Evolutionary conservation across 2,888 invertebrate genomes (phyloP).

Genomic region (Sclerodermus sp.): DNA sequence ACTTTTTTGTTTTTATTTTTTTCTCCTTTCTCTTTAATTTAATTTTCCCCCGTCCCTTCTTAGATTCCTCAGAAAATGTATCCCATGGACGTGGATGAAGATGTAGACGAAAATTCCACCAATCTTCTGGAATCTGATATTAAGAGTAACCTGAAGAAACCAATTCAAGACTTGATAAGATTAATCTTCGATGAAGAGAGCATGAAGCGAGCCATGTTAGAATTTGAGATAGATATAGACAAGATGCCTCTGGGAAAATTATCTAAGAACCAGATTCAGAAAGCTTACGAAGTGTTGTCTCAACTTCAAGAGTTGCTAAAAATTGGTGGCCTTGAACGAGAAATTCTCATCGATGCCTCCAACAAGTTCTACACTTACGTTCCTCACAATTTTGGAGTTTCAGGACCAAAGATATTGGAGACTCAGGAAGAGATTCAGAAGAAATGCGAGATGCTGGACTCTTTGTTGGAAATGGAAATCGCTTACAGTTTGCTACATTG

Average conservation of each 20-base stretch:
- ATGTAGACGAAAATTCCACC: slow-evolving; percentile 60
- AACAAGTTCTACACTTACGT: slow-evolving; percentile 94
- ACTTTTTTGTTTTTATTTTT: not conserved
- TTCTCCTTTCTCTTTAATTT: not conserved
- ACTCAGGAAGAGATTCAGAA: slow-evolving; percentile 71
- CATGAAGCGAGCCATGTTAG: slow-evolving; percentile 91
- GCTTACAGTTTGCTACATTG: slow-evolving; percentile 84
- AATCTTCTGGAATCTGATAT: slow-evolving; percentile 60
- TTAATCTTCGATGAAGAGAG: slow-evolving; percentile 87
- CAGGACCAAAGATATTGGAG: slow-evolving; percentile 79
- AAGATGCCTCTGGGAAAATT: slow-evolving; percentile 99
- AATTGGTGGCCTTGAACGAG: slow-evolving; percentile 54
- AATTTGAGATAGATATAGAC: slow-evolving; percentile 95
- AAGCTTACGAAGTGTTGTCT: slow-evolving; percentile 80
- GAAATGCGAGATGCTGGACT: slow-evolving; percentile 84
- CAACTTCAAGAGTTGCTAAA: slow-evolving; percentile 68
- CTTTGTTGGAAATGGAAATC: slow-evolving; percentile 90
- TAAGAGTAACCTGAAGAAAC: slow-evolving; percentile 70
- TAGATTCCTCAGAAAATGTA: slow-evolving; percentile 72
- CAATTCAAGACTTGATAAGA: slow-evolving; percentile 81
- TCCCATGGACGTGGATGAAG: slow-evolving; percentile 90
- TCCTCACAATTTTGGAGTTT: slow-evolving; percentile 91
- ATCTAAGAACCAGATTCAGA: slow-evolving; percentile 84
- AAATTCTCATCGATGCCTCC: slow-evolving; percentile 77
- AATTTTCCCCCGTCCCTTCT: too few relatives aligned